These are phyloP conservation scores for Harpegnathos saltator DNA, from an alignment of 1,140 invertebrate genomes.

Conservation along the genomic window DNA sequence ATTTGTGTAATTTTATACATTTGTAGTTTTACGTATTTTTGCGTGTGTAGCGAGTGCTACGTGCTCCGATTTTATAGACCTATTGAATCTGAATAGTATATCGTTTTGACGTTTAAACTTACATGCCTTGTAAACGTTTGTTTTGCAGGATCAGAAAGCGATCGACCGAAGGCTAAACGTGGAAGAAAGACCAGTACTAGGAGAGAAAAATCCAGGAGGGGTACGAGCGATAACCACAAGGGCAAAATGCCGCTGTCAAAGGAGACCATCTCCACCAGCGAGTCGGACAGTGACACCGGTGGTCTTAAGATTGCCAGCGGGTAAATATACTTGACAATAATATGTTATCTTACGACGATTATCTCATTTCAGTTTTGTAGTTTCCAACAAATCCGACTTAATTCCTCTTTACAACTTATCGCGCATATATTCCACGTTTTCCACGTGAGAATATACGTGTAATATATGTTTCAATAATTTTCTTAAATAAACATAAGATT, in stretches of 20 bases:
- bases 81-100: too few species aligned
- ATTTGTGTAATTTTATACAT: too few species aligned
- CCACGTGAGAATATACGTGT: too few species aligned
- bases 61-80: too few species aligned
- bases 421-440: not conserved
- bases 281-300: constrained; percentile 93
- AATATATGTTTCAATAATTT: too few species aligned
- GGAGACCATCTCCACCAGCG: constrained; percentile 97
- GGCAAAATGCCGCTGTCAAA: constrained; percentile 96
- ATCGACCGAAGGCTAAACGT: constrained; percentile 87
- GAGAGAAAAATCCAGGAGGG: constrained; percentile 83
- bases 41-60: too few species aligned
- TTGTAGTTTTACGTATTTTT: too few species aligned
- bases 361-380: constrained; percentile 40
- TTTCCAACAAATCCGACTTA: constrained; percentile 25
- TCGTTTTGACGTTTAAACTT: too few species aligned
- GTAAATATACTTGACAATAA: constrained; percentile 77
- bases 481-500: not conserved
- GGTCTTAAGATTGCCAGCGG: constrained; percentile 88
- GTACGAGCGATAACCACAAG: constrained; percentile 89
- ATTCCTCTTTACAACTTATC: not conserved
- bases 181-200: constrained; percentile 84
- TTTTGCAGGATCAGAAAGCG: constrained; percentile 88
- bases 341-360: constrained; percentile 30
- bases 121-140: not conserved